Evolutionary conservation across 2,888 invertebrate genomes (phyloP), one percentile per base, ranked within the genome.

Genomic region (Hypena proboscidalis): DNA sequence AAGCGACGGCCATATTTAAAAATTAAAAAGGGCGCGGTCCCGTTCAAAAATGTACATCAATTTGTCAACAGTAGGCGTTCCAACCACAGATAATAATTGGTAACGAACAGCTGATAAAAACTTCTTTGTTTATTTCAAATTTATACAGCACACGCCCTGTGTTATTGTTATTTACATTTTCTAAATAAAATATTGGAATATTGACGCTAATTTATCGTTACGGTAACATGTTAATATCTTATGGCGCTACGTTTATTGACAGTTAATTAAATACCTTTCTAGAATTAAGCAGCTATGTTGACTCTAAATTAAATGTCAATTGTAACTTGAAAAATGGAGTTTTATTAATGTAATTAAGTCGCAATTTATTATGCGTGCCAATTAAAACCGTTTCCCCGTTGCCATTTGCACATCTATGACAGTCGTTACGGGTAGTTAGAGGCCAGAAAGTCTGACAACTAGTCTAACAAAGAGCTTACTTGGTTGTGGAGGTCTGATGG

Each of bases 11-110:
- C 79, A 79, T 79, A 54, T 77, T 79, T 67, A 52, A 69, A 60
- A 50, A 51, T 46, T 40, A 23, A 41, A 61, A 63, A 67, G 67
- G 76, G 78, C 72, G 77, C 76, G 75, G 62, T 56, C 40, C 37
- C 52, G 52, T 65, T 51, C 54, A 26, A 35, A 41, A 53, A 58
- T 67, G 64, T 62, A 58, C 68, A 67, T 74, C 78, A 85, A 86
- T 88, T 83, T 87, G 88, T 88, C 87, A 83, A 77, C 72, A 54
- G 60, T 69, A 80, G 85, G 84, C 84, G 85, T 80, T 79, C 72
- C 77, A 61, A 70, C 59, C 63, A 61, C 72, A 63, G 75, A 51
- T 84, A 85, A 86, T 85, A 85, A 86, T 85, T 85, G 85, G 83
- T 71, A 77, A 77, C 70, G 73, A 72, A 77, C 67, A 71, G 58